A percentile compares a stretch with the other conserved stretches of the same genome.
Conservation (phyloP, 2,888 invertebrate genomes). For the Congeria kusceri region DNA sequence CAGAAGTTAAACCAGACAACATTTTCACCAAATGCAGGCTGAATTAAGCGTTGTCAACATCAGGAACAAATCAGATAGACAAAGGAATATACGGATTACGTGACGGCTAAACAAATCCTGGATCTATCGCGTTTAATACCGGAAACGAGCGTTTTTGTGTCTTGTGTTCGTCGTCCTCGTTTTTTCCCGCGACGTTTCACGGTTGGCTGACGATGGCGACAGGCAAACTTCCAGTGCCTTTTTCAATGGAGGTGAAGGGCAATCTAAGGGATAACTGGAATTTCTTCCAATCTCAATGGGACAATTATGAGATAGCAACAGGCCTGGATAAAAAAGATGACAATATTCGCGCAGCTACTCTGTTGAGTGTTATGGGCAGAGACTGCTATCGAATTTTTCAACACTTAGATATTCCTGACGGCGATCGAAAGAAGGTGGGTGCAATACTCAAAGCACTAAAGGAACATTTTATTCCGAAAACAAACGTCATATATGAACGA, state of each 20-base stretch:
- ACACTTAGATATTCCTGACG: neutral
- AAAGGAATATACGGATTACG: no score
- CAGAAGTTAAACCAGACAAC: no score
- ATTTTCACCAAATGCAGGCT: no score
- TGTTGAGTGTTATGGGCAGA: conserved; percentile 7
- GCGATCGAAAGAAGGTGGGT: neutral
- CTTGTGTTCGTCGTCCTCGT: no score
- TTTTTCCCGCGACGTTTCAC: no score
- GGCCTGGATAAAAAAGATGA: neutral
- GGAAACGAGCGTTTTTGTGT: no score
- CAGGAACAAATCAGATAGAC: no score
- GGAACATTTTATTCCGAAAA: conserved; percentile 5
- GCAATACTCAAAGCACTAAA: neutral
- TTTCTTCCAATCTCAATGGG: neutral
- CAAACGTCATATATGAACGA: conserved; percentile 7
- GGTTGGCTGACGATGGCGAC: no score
- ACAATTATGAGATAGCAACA: conserved; percentile 1
- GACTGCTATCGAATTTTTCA: no score
- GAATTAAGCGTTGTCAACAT: no score
- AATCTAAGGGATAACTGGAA: neutral
- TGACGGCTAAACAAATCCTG: no score
- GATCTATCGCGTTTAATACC: no score
- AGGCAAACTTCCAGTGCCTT: neutral
- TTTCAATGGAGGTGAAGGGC: neutral
- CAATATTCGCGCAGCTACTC: conserved; percentile 7